Conservation (phyloP, 2,888 invertebrate genomes). For the Apamea sordens region DNA sequence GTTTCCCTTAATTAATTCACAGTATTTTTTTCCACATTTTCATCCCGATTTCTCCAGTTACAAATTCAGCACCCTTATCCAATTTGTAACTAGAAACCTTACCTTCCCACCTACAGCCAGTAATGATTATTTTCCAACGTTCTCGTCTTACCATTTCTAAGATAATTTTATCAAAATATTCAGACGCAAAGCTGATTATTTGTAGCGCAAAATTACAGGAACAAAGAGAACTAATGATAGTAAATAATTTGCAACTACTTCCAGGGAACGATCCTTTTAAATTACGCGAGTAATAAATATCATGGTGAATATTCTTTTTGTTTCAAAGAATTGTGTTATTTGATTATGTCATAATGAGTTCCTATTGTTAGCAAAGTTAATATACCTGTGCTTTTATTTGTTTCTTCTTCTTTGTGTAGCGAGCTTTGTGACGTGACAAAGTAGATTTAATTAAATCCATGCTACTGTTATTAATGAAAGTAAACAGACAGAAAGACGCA, state of each 20-base stretch:
- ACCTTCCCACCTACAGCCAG: slow-evolving; percentile 44
- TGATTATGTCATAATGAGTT: slow-evolving; percentile 34
- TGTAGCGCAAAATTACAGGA: slow-evolving; percentile 33
- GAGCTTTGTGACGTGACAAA: slow-evolving; percentile 12
- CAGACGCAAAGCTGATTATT: slow-evolving; percentile 26
- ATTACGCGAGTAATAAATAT: slow-evolving; percentile 16
- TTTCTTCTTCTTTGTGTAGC: slow-evolving; percentile 4
- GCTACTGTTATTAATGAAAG: neutral
- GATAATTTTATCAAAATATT: slow-evolving; percentile 55
- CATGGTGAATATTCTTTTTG: slow-evolving; percentile 26
- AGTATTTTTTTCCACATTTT: slow-evolving; percentile 35
- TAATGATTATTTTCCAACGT: slow-evolving; percentile 48
- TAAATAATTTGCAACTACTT: slow-evolving; percentile 48
- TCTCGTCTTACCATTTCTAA: slow-evolving; percentile 23
- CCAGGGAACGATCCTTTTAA: slow-evolving; percentile 19
- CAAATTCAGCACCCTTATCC: slow-evolving; percentile 34
- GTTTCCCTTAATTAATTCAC: slow-evolving; percentile 19
- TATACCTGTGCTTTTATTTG: slow-evolving; percentile 32
- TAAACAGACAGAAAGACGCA: neutral
- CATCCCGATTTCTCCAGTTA: slow-evolving; percentile 20
- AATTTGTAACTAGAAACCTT: slow-evolving; percentile 49
- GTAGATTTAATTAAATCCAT: slow-evolving; percentile 36
- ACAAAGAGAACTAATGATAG: slow-evolving; percentile 38
- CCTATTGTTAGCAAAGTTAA: slow-evolving; percentile 27
- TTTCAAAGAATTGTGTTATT: slow-evolving; percentile 15